These are phyloP conservation scores for Paracyclopina nana DNA, from an alignment of 1,140 invertebrate genomes.

Conservation along the genomic window DNA sequence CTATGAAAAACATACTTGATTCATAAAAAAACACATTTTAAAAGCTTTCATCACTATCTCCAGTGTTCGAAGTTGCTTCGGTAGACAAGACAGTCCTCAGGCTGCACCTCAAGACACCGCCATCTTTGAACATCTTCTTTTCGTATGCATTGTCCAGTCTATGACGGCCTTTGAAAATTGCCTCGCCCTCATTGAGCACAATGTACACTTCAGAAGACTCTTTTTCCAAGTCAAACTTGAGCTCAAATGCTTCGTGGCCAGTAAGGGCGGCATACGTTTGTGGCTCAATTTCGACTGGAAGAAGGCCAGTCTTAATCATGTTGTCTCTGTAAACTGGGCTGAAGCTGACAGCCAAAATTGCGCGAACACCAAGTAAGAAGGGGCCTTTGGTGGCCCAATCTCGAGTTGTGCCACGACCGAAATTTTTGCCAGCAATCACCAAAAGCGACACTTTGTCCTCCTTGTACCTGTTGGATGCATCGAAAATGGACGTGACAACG, in stretches of 20 bases:
- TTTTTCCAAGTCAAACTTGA: neutral
- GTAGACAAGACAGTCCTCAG: too few relatives aligned
- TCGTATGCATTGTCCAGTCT: slow-evolving; percentile 9
- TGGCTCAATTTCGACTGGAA: slow-evolving; percentile 28
- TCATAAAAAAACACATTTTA: too few relatives aligned
- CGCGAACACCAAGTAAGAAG: slow-evolving; percentile 26
- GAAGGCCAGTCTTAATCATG: slow-evolving; percentile 34
- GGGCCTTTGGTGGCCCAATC: slow-evolving; percentile 39
- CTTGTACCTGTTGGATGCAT: slow-evolving; percentile 18
- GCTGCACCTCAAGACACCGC: too few relatives aligned
- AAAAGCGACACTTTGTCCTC: slow-evolving; percentile 20
- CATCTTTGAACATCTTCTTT: neutral
- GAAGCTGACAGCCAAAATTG: slow-evolving; percentile 34
- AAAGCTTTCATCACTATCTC: too few relatives aligned
- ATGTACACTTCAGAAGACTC: neutral
- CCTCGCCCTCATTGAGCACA: neutral
- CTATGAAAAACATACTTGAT: too few relatives aligned
- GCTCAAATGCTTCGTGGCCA: neutral
- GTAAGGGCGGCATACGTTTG: neutral
- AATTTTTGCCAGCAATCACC: slow-evolving; percentile 19
- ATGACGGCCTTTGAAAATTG: neutral
- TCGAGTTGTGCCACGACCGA: slow-evolving; percentile 26
- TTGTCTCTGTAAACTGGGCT: slow-evolving; percentile 34
- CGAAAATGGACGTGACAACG: slow-evolving; percentile 22
- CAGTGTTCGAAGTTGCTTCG: too few relatives aligned